Percentiles rank a stretch among this genome's conserved stretches.
Conservation (phyloP, 2,113 vertebrate species). For the Todiramphus saurophagus region DNA sequence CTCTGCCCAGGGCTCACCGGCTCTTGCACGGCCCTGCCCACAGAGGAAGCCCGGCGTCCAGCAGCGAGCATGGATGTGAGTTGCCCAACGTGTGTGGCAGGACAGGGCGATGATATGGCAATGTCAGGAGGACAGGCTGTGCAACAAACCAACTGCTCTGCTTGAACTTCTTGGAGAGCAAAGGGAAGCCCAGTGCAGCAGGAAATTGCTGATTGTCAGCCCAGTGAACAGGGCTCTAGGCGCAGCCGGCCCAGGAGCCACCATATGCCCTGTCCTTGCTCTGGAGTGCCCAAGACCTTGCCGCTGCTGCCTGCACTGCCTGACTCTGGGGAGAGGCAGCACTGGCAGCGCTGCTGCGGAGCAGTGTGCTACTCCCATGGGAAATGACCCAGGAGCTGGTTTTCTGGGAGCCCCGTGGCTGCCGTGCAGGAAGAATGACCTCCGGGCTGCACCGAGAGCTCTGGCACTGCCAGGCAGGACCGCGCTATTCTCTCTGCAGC, state of each 20-base stretch:
- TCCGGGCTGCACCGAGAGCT: constrained; percentile 6
- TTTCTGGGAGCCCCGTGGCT: not conserved
- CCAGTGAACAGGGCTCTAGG: not conserved
- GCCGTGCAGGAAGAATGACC: not conserved
- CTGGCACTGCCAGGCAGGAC: constrained; percentile 46
- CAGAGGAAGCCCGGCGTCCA: rapidly evolving
- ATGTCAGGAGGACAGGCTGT: not conserved
- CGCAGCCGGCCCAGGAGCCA: not conserved
- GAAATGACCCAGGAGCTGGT: not conserved
- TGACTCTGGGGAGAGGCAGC: not conserved
- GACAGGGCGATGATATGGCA: rapidly evolving
- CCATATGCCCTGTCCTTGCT: rapidly evolving
- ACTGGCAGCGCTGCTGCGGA: not conserved
- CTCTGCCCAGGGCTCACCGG: rapidly evolving
- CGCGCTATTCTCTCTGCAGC: not conserved
- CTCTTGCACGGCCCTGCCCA: rapidly evolving
- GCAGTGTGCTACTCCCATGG: not conserved
- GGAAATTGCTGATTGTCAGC: rapidly evolving
- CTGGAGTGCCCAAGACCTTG: not conserved
- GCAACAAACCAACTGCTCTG: not conserved
- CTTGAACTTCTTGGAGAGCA: not conserved
- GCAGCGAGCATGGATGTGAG: rapidly evolving
- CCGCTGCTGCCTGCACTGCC: not conserved
- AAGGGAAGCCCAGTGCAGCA: not conserved
- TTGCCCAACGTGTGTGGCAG: rapidly evolving